Base-by-base conservation (phyloP, 2,888 invertebrate genomes). In the Eupeodes latifasciatus region DNA sequence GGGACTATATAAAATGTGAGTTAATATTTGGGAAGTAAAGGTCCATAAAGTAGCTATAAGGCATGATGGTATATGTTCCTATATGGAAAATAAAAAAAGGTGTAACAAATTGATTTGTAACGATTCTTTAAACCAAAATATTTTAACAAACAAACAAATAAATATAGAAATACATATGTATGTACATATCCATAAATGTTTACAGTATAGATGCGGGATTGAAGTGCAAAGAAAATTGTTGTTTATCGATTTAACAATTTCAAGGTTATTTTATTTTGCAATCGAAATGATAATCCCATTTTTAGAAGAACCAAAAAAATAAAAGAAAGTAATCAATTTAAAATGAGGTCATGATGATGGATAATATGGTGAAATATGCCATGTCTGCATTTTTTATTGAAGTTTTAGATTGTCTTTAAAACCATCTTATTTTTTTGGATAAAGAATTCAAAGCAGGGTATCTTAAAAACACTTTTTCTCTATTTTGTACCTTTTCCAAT, bases 191-290 rank as follows among this genome's bases (percentile, higher is more conserved):
- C 27, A 27, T 5, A 47, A 19, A 49, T 27, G 19, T 36, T 7
- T 36, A 44, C n/a, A 47, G 27, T 34, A 49, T 47, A 61, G 53
- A 6, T 40, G 34, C 49, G 76, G 72, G 55, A 57, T 74, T 67
- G 14, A 44, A 79, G 67, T 74, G 51, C 44, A 83, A 59, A 69
- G 34, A 10, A 72, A 40, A 77, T 62, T 49, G 57, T 67, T 80
- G 76, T 72, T 69, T 84, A 87, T 84, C 84, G 84, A 80, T 87
- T 87, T 77, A 87, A 84, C 87, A 87, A 62, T 84, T 84, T 79
- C 79, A 87, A 76, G 80, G 80, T 76, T 81, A 57, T 67, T 66
- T 71, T 44, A 62, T 72, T 71, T 75, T 44, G 5, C 19, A 14
- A 49, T 19, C 12, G 12, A 62, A 36, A 36, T 64, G 49, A 71